phyloP scores from a whole-genome alignment of 2,888 invertebrate species.

The Eupithecia tripunctaria region DNA sequence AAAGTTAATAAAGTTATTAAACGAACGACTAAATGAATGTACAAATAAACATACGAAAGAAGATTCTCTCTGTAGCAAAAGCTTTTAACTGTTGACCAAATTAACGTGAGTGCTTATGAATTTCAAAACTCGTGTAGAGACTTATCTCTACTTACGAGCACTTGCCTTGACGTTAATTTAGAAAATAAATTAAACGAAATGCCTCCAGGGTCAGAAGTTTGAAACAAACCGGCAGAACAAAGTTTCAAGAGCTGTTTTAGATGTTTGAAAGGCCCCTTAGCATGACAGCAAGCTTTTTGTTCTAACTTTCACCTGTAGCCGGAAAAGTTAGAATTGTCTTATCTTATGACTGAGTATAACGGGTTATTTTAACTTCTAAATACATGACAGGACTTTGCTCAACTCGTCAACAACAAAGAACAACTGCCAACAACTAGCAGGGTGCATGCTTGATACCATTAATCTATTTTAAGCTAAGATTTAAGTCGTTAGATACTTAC shows the following conservation, averaged over 20 bases:
- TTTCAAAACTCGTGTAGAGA: slow-evolving; percentile 34
- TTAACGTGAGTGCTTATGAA: slow-evolving; percentile 18
- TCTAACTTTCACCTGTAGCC: slow-evolving; percentile 64
- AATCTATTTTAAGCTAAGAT: no score
- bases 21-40: background rate
- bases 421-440: background rate
- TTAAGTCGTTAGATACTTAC: no score
- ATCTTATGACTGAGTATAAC: slow-evolving; percentile 56
- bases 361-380: slow-evolving; percentile 6
- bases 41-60: background rate
- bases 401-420: background rate
- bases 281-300: slow-evolving; percentile 59
- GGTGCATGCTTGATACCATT: background rate
- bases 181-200: slow-evolving; percentile 75
- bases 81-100: slow-evolving; percentile 10
- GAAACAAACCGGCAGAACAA: slow-evolving; percentile 61
- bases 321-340: slow-evolving; percentile 59
- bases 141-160: slow-evolving; percentile 50
- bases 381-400: background rate
- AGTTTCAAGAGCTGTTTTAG: slow-evolving; percentile 72
- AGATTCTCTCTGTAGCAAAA: background rate
- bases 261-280: slow-evolving; percentile 73
- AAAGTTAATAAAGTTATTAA: no score
- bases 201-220: slow-evolving; percentile 65
- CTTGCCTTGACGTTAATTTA: slow-evolving; percentile 64